Evolutionary conservation across 2,113 vertebrate genomes (phyloP), one percentile per base, ranked within the genome.

Genomic region (Pterocles burchelli): DNA sequence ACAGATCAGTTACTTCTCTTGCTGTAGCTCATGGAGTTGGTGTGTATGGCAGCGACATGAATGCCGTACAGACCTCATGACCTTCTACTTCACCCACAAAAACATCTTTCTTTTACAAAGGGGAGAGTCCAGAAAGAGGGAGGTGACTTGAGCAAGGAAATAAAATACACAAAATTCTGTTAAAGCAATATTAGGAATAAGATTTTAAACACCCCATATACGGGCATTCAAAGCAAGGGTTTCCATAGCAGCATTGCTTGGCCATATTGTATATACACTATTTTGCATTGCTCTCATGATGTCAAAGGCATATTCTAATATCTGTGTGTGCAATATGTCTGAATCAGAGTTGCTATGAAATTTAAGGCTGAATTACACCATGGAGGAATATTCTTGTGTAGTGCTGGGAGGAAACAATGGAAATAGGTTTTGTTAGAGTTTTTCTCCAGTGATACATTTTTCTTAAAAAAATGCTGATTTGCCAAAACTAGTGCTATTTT

Each of bases 281-380:
- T 79, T 96, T 96, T 96, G 96, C 96, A 96, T 95, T 94, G 90
- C 88, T 89, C 41, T 92, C 76, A 54, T 96, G 93, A 92, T 96
- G 88, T 96, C 93, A 94, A 93, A 96, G 95, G 92, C 93, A 89
- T 93, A 86, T 93, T 94, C 94, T 96, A 96, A 96, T 96, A 96
- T 96, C 90, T 87, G 86, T 62, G 85, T 67, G 57, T 96, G 92
- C 95, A 92, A 33, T 94, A 85, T 96, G 92, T 94, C 93, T 96
- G 92, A 94, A 93, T 92, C 66, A 49, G 95, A 93, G 88, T 65
- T 93, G 93, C 96, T 92, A 70, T 93, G 95, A 95, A 95, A 93
- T 58, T 95, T 92, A 61, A 61, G 85, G 79, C 88, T 78, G 90
- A 96, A 93, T 95, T 94, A 89, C 54, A 95, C 95, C 83, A 28